Conservation (phyloP, 2,888 invertebrate genomes). For the Clusia tigrina region DNA sequence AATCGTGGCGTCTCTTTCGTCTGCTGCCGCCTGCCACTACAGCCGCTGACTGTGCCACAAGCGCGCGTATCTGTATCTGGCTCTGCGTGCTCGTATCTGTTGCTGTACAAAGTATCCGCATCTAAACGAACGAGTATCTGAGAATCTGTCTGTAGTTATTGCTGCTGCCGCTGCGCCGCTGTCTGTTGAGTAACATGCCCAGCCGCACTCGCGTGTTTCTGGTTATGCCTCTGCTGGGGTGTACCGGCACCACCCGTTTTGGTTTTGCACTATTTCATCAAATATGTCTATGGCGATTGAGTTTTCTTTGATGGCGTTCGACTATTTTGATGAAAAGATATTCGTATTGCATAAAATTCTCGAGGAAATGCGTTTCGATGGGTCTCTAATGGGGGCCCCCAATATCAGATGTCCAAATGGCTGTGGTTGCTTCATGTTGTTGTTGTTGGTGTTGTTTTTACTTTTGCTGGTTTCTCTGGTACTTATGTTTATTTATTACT, state of each 20-base stretch:
- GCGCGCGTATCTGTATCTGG: too few relatives aligned
- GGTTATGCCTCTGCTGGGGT: slow-evolving; percentile 30
- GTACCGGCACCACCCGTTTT: slow-evolving; percentile 50
- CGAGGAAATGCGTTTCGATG: slow-evolving; percentile 15
- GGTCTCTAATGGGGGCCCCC: slow-evolving; percentile 37
- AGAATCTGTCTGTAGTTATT: too few relatives aligned
- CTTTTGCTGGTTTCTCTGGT: background rate
- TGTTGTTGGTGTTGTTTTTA: background rate
- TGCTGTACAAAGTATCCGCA: background rate
- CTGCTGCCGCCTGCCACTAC: too few relatives aligned
- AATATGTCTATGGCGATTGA: slow-evolving; percentile 40
- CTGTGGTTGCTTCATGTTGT: background rate
- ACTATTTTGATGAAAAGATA: slow-evolving; percentile 49
- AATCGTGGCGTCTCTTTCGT: background rate
- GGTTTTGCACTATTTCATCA: slow-evolving; percentile 53
- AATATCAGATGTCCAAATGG: slow-evolving; percentile 43
- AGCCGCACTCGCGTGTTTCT: slow-evolving; percentile 20
- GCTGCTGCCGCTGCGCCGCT: background rate
- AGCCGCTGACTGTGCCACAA: too few relatives aligned
- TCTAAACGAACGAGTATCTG: slow-evolving; percentile 16
- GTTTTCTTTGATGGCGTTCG: slow-evolving; percentile 43
- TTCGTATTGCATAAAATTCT: slow-evolving; percentile 40
- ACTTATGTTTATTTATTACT: slow-evolving; percentile 26
- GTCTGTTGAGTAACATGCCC: background rate
- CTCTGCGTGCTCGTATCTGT: background rate